phyloP scores from a whole-genome alignment of 2,113 vertebrate genomes.

The Rhea pennata region DNA sequence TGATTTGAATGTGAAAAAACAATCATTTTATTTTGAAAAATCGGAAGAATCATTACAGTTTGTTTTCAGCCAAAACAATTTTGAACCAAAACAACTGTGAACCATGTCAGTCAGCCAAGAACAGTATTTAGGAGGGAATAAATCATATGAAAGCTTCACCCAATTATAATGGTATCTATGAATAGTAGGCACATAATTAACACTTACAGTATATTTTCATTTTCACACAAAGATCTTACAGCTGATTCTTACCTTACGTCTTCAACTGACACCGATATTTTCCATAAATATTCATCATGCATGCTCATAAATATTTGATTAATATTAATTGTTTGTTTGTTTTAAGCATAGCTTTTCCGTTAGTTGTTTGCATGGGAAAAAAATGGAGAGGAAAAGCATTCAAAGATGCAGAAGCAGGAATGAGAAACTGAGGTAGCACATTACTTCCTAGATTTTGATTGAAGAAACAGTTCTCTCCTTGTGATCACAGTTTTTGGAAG shows the following conservation, averaged over 20 bases:
- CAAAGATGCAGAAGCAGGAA: background rate
- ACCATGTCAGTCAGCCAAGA: background rate
- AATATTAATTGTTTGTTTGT: constrained; percentile 55
- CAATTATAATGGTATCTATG: background rate
- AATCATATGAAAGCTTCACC: background rate
- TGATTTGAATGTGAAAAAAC: background rate
- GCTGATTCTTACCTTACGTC: background rate
- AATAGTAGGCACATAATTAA: constrained; percentile 3
- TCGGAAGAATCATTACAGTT: background rate
- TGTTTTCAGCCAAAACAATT: background rate
- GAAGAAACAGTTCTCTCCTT: background rate
- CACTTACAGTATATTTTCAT: background rate
- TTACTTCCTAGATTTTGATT: background rate
- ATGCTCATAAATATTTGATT: constrained; percentile 46
- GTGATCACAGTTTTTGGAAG: background rate
- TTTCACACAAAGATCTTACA: constrained; percentile 2
- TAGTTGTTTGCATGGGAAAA: background rate
- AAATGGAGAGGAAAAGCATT: background rate
- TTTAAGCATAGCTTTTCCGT: constrained; percentile 19
- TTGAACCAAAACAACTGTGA: background rate
- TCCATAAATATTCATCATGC: constrained; percentile 51
- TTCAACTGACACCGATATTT: background rate
- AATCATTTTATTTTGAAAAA: background rate
- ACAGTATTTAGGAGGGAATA: background rate
- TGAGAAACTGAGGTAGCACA: background rate